Conservation (phyloP, 1,140 invertebrate species). For the Drosophila orena region DNA sequence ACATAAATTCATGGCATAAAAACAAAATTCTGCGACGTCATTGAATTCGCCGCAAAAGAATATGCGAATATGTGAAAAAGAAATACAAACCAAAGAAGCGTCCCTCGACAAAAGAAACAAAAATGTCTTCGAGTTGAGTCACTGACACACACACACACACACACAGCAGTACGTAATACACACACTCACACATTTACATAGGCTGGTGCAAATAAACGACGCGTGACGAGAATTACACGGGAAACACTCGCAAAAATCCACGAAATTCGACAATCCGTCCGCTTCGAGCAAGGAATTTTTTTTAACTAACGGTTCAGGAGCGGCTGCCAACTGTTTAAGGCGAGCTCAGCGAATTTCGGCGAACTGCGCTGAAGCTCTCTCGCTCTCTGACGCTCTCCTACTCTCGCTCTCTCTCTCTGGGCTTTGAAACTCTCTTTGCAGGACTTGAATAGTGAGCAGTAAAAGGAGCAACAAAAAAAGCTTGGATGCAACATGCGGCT, state of each 20-base stretch:
- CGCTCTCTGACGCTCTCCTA: background rate
- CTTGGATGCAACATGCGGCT: slow-evolving; percentile 76
- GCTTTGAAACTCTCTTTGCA: slow-evolving; percentile 8
- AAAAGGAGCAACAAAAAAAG: slow-evolving; percentile 8
- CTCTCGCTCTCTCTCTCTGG: slow-evolving; percentile 7
- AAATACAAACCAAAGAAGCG: slow-evolving; percentile 36
- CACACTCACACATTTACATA: slow-evolving; percentile 29
- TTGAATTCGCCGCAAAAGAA: slow-evolving; percentile 74
- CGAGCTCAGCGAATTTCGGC: slow-evolving; percentile 26
- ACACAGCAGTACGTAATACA: slow-evolving; percentile 31
- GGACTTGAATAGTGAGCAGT: slow-evolving; percentile 36
- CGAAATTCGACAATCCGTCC: slow-evolving; percentile 29
- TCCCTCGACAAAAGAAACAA: slow-evolving; percentile 22
- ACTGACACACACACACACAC: slow-evolving; percentile 34
- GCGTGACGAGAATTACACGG: slow-evolving; percentile 65
- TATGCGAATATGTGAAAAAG: slow-evolving; percentile 44
- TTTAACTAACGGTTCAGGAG: slow-evolving; percentile 66
- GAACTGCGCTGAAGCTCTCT: slow-evolving; percentile 27
- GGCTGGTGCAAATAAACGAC: slow-evolving; percentile 53
- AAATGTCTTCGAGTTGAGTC: slow-evolving; percentile 48
- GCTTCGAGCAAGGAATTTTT: slow-evolving; percentile 73
- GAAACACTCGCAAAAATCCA: slow-evolving; percentile 20
- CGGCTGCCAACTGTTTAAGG: slow-evolving; percentile 34
- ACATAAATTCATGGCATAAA: slow-evolving; percentile 44
- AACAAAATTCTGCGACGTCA: slow-evolving; percentile 76